Base-by-base conservation (phyloP, 2,888 invertebrate species). In the Glaucopsyche alexis region DNA sequence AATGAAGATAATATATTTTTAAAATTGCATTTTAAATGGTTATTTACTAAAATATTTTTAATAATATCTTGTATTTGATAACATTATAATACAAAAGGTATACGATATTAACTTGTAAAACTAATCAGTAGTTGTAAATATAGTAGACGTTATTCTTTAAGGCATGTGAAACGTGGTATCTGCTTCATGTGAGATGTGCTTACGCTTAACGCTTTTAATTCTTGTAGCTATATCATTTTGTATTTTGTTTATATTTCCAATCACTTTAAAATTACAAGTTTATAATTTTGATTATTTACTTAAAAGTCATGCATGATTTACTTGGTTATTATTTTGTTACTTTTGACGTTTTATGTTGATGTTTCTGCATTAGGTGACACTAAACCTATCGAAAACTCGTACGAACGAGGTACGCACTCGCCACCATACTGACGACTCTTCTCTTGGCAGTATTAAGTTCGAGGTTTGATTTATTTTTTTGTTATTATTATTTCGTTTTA, bases 351-450 rank as follows among this genome's bases (percentile, higher is more conserved):
- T 76, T 77, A 71, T 74, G 80, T 76, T 77, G 72, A 71, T 75
- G 40, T 79, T 74, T 78, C 73, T 81, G 75, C 72, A 79, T 75
- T 86, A 92, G 92, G 91, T 93, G 19, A 89, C 91, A 76, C 82
- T 92, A 80, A 86, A 87, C 79, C 78, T 89, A 78, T 82, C 87
- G 60, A 87, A 89, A 80, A 80, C 81, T 67, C 86, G 88, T 60
- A 76, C 81, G 47, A 77, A 80, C 55, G 93, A 94, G 77, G 84
- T 86, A 60, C 90, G 95, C 76, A 94, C 93, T 75, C 89, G 95
- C 71, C 95, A 95, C 77, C 94, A 94, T 80, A 95, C 95, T 0
- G 95, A 95, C 83, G 95, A 96, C 82, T 95, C 95, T 77, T 95
- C 95, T 75, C 91, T 95, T 74, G 95, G 95, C 85, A 95, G 95